Conservation (phyloP, 2,888 invertebrate genomes). For the Melinaea marsaeus region DNA sequence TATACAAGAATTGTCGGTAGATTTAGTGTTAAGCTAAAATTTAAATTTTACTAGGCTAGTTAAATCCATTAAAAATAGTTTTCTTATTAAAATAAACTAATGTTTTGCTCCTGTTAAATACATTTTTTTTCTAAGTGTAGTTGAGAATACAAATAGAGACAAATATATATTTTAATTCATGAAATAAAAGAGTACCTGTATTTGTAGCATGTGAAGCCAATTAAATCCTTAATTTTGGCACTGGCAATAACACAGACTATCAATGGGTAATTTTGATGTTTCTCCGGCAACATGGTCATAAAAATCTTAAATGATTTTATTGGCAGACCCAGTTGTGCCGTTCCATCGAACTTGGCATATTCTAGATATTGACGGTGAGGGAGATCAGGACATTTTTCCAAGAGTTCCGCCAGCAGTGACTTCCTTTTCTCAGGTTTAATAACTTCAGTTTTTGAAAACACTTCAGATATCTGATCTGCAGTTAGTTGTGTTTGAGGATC, state of each 20-base stretch:
- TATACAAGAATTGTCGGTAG: too few relatives aligned
- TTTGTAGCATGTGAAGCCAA: conserved; percentile 95
- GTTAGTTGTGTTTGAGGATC: conserved; percentile 69
- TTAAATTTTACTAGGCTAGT: too few relatives aligned
- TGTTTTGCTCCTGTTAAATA: too few relatives aligned
- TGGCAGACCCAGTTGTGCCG: conserved; percentile 86
- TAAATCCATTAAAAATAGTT: too few relatives aligned
- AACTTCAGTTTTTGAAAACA: conserved; percentile 73
- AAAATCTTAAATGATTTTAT: conserved; percentile 93
- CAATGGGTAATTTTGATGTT: conserved; percentile 90
- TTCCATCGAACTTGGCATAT: conserved; percentile 95
- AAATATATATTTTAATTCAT: neutral
- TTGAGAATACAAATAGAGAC: neutral
- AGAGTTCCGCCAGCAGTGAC: conserved; percentile 85
- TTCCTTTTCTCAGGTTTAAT: conserved; percentile 52
- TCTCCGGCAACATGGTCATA: conserved; percentile 90
- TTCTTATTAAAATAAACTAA: too few relatives aligned
- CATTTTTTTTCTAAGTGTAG: too few relatives aligned
- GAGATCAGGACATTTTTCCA: conserved; percentile 86
- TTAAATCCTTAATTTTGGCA: conserved; percentile 93
- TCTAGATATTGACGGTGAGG: conserved; percentile 92
- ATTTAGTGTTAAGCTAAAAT: too few relatives aligned
- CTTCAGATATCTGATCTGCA: conserved; percentile 77
- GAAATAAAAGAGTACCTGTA: conserved; percentile 72
- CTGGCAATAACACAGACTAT: conserved; percentile 87